A percentile compares a stretch with the other conserved stretches of the same genome.
Evolutionary conservation across 2,888 invertebrate genomes (phyloP).

Genomic region (Mimas tiliae): DNA sequence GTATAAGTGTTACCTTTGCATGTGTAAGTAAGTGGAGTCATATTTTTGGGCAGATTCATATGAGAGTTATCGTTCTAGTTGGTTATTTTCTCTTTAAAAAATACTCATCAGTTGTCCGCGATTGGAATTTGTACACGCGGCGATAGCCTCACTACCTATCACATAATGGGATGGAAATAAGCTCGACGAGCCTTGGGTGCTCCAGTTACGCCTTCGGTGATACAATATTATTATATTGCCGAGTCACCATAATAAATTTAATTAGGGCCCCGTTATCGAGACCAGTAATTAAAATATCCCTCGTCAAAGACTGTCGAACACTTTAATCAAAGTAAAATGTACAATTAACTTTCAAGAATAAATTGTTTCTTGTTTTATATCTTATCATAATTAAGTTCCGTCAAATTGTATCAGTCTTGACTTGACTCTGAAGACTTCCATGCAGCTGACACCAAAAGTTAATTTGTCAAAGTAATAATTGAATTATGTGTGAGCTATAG

Average conservation of each 20-base stretch:
- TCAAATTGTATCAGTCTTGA: neutral
- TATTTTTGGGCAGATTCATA: too few relatives aligned
- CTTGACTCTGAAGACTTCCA: neutral
- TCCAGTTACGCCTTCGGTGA: too few relatives aligned
- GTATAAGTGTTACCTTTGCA: too few relatives aligned
- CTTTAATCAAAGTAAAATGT: slow-evolving; percentile 1
- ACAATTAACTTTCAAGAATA: slow-evolving; percentile 1
- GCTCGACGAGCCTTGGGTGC: too few relatives aligned
- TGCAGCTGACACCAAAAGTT: neutral
- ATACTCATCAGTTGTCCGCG: too few relatives aligned
- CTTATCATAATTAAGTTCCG: neutral
- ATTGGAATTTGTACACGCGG: too few relatives aligned
- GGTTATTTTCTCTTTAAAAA: too few relatives aligned
- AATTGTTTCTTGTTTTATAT: neutral
- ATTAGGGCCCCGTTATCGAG: slow-evolving; percentile 12
- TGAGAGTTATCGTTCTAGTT: too few relatives aligned
- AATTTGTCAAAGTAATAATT: neutral
- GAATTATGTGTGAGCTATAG: too few relatives aligned
- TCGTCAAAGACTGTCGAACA: slow-evolving; percentile 10
- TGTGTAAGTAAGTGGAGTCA: too few relatives aligned
- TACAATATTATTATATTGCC: neutral
- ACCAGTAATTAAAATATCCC: slow-evolving; percentile 15
- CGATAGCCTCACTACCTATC: too few relatives aligned
- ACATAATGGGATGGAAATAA: too few relatives aligned
- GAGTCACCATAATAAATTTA: slow-evolving; percentile 13